A percentile compares a stretch with the other conserved stretches of the same genome.
Evolutionary conservation across 2,797 vertebrate species (phyloP).

Genomic region (Catostomus latipinnis): DNA sequence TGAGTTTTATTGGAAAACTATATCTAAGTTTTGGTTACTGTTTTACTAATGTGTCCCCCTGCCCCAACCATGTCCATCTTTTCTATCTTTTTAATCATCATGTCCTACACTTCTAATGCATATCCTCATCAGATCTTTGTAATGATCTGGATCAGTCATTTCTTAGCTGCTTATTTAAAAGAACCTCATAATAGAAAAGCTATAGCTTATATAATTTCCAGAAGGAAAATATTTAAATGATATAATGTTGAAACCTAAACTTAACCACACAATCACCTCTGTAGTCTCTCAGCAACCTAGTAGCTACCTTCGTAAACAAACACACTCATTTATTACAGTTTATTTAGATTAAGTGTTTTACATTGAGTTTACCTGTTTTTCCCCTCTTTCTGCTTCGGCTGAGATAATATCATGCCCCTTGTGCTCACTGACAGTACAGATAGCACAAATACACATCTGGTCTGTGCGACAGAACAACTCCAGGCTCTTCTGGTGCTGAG

Average conservation of each 20-base stretch:
- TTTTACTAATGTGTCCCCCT: not conserved
- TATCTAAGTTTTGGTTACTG: conserved; percentile 15
- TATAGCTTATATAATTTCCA: not conserved
- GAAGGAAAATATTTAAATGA: not conserved
- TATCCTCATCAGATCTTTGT: conserved; percentile 14
- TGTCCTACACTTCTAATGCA: not conserved
- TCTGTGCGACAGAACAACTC: conserved; percentile 97
- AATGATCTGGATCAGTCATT: conserved; percentile 14
- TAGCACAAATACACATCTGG: conserved; percentile 97
- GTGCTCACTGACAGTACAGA: conserved; percentile 97
- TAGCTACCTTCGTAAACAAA: not conserved
- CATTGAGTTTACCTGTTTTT: conserved; percentile 83
- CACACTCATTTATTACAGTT: not conserved
- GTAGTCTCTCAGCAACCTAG: not conserved
- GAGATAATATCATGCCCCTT: conserved; percentile 97
- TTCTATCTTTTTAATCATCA: conserved; percentile 28
- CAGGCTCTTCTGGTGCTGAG: conserved; percentile 95
- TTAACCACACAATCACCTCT: not conserved
- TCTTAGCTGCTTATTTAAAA: conserved; percentile 12
- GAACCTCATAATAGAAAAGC: not conserved
- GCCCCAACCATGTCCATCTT: not conserved
- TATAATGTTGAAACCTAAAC: not conserved
- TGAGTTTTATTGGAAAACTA: conserved; percentile 8
- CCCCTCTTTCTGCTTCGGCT: conserved; percentile 91
- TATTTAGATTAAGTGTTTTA: not conserved